A percentile compares a stretch with the other conserved stretches of the same genome.
These are phyloP conservation scores for Lathamus discolor DNA, from an alignment of 2,113 vertebrate species.

Conservation along the genomic window DNA sequence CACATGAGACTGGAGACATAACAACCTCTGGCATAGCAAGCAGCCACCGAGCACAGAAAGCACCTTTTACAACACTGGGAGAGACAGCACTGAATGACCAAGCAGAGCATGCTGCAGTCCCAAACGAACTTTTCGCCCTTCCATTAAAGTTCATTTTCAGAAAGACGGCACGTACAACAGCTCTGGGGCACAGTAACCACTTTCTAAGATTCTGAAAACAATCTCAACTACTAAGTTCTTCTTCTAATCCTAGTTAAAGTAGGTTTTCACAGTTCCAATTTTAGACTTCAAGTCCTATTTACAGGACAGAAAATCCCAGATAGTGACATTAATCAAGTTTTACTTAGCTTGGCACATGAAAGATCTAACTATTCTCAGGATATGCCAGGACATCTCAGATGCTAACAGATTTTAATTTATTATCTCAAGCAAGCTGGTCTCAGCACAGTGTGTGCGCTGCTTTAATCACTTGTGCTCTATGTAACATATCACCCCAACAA, in stretches of 20 bases:
- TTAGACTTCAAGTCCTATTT: conserved; percentile 53
- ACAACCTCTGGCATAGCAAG: not conserved
- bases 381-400: conserved; percentile 31
- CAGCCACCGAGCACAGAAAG: not conserved
- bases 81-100: not conserved
- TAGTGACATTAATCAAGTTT: conserved; percentile 58
- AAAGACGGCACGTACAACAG: fast-evolving
- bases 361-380: conserved; percentile 11
- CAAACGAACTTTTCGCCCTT: not conserved
- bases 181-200: not conserved
- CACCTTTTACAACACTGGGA: not conserved
- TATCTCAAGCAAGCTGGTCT: conserved; percentile 12
- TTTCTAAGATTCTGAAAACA: not conserved
- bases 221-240: not conserved
- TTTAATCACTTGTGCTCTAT: not conserved
- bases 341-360: conserved; percentile 44
- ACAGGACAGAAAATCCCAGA: conserved; percentile 44
- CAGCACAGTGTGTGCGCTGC: not conserved
- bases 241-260: conserved; percentile 20
- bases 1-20: not conserved
- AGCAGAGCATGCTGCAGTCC: fast-evolving
- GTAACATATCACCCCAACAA: not conserved
- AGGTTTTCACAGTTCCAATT: conserved; percentile 47
- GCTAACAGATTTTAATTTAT: conserved; percentile 17
- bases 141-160: not conserved